Evolutionary conservation across 2,797 vertebrate species (phyloP).

Genomic region (Dendrocincla tyrannina): DNA sequence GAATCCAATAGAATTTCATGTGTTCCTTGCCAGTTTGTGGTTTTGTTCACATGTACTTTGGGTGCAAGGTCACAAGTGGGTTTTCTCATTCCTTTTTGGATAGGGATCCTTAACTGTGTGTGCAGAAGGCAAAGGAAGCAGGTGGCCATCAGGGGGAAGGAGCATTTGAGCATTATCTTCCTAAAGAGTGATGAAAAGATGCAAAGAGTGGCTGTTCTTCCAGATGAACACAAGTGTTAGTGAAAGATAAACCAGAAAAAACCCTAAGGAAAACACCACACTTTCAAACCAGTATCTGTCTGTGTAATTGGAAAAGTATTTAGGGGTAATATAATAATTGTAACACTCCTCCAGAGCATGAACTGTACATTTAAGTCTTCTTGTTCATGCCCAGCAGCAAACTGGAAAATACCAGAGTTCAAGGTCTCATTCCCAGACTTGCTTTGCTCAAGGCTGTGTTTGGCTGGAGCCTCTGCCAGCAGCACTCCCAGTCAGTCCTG

Average conservation of each 20-base stretch:
- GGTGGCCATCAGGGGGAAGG: neutral
- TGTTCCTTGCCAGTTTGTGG: neutral
- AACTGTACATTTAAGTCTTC: neutral
- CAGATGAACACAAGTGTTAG: neutral
- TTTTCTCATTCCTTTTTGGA: neutral
- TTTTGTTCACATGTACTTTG: neutral
- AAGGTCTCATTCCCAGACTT: neutral
- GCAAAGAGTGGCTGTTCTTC: neutral
- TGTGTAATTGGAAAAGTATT: neutral
- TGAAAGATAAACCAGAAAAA: neutral
- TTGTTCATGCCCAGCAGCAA: neutral
- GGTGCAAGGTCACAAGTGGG: neutral
- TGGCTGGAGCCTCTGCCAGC: neutral
- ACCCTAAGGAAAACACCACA: neutral
- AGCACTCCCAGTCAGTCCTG: neutral
- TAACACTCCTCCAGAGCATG: neutral
- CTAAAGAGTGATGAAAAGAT: neutral
- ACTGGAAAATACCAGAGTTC: neutral
- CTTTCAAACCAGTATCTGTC: neutral
- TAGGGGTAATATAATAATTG: neutral
- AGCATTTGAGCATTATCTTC: neutral
- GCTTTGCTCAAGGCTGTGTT: neutral
- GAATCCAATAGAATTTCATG: accelerated
- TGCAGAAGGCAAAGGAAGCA: constrained; percentile 10
- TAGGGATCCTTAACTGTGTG: neutral